Evolutionary conservation across 2,113 vertebrate species (phyloP), one percentile per base, ranked within the genome.

Genomic region (Malurus elegans): DNA sequence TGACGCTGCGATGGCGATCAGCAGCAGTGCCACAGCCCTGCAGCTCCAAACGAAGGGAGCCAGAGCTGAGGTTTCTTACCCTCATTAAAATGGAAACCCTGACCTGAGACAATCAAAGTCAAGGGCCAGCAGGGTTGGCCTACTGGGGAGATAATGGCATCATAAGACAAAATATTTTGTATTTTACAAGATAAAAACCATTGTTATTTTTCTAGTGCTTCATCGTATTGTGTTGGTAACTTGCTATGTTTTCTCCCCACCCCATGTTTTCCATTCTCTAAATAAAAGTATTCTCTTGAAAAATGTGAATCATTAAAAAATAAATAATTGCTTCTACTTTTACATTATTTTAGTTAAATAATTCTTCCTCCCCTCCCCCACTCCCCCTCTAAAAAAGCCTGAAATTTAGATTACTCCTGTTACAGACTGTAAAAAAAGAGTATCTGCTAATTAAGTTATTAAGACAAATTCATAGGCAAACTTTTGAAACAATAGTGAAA

Each of bases 91-190:
- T 95, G 89, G 53, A 93, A 91, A 95, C 42, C 28, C 29, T 76
- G 83, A 83, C 74, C 81, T 66, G 81, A 79, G 86, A 82, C 50
- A 86, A 75, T 89, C 89, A 82, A 76, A 93, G 53, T 86, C 65
- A 62, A 93, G 85, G 82, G 66, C 92, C 76, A 87, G 86, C 36
- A 54, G 32, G 50, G 56, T 42, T 91, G 81, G 53, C 60, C 75
- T 62, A 24, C 85, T 88, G 82, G 34, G 75, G 79, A 90, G 79
- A 92, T 85, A 95, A 96, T 90, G 79, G 44, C 51, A 88, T 91
- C 82, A 36, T 58, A 70, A 64, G 75, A 79, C 67, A 94, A 95
- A 95, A 95, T 95, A 95, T 94, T 96, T 95, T 95, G 78, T 75
- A 40, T 91, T 95, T 93, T 91, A 75, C 25, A 32, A 87, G 66